Evolutionary conservation across 2,113 vertebrate genomes (phyloP).

Genomic region (Loxodonta africana): DNA sequence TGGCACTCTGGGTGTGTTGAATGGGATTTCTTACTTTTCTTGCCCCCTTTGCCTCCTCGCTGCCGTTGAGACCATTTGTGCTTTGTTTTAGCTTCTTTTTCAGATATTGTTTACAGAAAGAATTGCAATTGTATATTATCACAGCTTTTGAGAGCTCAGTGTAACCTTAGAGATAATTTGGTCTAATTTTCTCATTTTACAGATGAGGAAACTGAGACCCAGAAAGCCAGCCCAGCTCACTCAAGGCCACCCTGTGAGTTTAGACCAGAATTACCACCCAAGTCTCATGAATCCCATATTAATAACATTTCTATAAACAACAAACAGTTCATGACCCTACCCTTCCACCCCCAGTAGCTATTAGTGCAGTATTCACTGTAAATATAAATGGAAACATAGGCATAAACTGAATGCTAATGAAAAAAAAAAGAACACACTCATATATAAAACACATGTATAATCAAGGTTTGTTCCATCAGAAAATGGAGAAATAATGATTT

Average conservation of each 20-base stretch:
- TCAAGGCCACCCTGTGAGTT: background rate
- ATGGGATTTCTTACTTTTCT: background rate
- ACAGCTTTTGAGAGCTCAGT: conserved; percentile 56
- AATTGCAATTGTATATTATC: background rate
- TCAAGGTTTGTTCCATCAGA: background rate
- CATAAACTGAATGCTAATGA: background rate
- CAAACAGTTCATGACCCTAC: background rate
- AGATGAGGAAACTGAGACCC: background rate
- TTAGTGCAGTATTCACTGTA: background rate
- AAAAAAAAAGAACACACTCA: background rate
- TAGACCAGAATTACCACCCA: background rate
- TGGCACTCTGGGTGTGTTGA: background rate
- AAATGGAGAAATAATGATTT: conserved; percentile 54
- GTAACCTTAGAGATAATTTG: background rate
- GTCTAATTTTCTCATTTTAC: background rate
- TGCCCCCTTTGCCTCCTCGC: background rate
- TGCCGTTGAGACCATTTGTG: background rate
- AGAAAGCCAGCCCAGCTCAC: background rate
- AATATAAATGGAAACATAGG: background rate
- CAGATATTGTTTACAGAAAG: background rate
- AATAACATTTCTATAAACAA: conserved; percentile 1
- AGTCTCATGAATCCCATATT: background rate
- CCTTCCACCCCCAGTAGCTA: background rate
- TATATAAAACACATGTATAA: background rate
- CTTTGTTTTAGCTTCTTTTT: conserved; percentile 32